Evolutionary conservation across 2,888 invertebrate genomes (phyloP), one percentile per base, ranked within the genome.

Genomic region (Eutolmus rufibarbis): DNA sequence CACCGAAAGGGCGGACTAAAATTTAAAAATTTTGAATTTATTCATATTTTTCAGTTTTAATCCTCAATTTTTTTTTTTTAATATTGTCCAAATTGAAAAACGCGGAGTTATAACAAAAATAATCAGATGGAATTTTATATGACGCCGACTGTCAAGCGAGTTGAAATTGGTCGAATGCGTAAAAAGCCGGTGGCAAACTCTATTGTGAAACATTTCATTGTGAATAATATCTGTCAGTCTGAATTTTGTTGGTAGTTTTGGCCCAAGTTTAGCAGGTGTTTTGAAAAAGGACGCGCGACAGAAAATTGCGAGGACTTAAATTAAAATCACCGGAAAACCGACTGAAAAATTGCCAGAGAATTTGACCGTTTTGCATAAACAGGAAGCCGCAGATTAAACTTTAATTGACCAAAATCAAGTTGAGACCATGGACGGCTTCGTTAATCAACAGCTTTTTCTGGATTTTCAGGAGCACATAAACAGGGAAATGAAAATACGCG

Each of bases 391-490:
- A 66, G 4, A 2, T 28, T 66, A 8, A 2, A 23, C 66, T 1
- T 5, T 3, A 9, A 9, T 3, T 12, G 12, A 37, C 9, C 14
- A 76, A 16, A 16, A 23, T 19, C 7, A 37, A 74, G 28, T 14
- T n/a, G 37, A 2, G 74, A 91, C 90, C 89, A 94, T 94, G 94
- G 91, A 92, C 87, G 93, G 93, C 89, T 92, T 93, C 87, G 92
- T 94, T 77, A 93, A 94, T 89, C 93, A 94, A 87, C 93, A 94
- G 88, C 94, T 95, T 90, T 97, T 97, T 91, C 94, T 94, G 85
- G 94, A 95, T 34, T 97, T 97, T 91, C 97, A 97, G 91, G 95
- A 95, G 88, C 94, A 95, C 91, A 93, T 98, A 46, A 96, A 96
- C 90, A 93, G 94, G 16, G 97, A 98, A 90, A 97, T 97, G 91